phyloP scores from a whole-genome alignment of 2,888 invertebrate genomes.

The Agriopis marginaria region DNA sequence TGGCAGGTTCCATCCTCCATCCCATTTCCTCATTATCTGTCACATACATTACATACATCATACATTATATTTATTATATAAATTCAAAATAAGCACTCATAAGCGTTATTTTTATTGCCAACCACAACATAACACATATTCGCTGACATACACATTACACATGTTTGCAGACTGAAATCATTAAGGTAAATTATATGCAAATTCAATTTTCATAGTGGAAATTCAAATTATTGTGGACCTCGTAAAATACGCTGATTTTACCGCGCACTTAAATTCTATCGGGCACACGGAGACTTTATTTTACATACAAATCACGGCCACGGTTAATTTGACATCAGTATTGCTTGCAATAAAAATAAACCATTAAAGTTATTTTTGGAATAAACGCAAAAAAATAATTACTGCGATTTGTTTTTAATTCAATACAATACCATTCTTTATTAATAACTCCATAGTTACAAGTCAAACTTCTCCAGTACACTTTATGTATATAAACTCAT shows the following conservation, averaged over 20 bases:
- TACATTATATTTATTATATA: too few relatives aligned
- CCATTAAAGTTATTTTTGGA: background rate
- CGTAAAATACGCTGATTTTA: conserved; percentile 23
- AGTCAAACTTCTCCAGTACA: too few relatives aligned
- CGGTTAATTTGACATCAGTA: background rate
- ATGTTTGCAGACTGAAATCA: too few relatives aligned
- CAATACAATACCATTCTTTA: too few relatives aligned
- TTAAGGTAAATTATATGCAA: conserved; percentile 14
- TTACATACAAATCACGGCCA: background rate
- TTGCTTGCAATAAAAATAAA: background rate
- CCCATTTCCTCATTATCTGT: too few relatives aligned
- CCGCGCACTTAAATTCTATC: conserved; percentile 46
- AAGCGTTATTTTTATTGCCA: background rate
- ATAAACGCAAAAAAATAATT: too few relatives aligned
- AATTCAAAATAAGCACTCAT: too few relatives aligned
- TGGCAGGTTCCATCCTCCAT: too few relatives aligned
- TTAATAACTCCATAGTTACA: too few relatives aligned
- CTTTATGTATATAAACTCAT: too few relatives aligned
- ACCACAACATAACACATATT: background rate
- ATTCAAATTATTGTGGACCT: conserved; percentile 15
- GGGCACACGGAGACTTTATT: conserved; percentile 1
- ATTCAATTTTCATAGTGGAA: conserved; percentile 4
- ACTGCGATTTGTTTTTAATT: too few relatives aligned
- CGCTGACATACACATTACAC: background rate
- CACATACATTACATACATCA: too few relatives aligned